Evolutionary conservation across 2,797 vertebrate genomes (phyloP).

Genomic region (Pseudomugil tenellus): DNA sequence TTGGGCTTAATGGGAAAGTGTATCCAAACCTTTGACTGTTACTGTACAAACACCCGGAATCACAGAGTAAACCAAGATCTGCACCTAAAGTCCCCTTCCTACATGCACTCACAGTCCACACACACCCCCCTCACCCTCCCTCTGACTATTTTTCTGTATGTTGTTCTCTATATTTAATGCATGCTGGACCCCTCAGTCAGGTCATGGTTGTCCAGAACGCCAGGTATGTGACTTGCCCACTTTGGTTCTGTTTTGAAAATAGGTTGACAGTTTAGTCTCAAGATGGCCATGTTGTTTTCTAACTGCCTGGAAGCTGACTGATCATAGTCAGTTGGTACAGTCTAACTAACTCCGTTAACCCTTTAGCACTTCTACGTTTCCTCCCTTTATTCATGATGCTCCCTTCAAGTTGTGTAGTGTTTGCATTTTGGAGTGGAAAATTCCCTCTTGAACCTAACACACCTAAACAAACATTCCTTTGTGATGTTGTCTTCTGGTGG

Average conservation of each 20-base stretch:
- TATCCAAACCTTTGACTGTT: no score
- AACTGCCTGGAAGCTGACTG: constrained; percentile 29
- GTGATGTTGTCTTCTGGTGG: constrained; percentile 48
- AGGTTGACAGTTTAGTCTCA: constrained; percentile 64
- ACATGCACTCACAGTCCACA: constrained; percentile 51
- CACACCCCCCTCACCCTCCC: constrained; percentile 57
- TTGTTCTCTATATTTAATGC: constrained; percentile 86
- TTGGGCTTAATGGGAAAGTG: no score
- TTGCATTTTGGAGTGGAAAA: constrained; percentile 19
- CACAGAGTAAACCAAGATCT: constrained; percentile 26
- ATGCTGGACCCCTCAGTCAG: constrained; percentile 94
- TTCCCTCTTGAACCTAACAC: constrained; percentile 40
- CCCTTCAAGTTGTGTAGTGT: constrained; percentile 34
- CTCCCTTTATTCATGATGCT: constrained; percentile 32
- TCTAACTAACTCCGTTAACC: constrained; percentile 55
- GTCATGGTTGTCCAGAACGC: constrained; percentile 99
- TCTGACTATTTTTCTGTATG: constrained; percentile 85
- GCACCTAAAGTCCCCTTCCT: constrained; percentile 23
- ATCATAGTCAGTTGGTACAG: constrained; percentile 30
- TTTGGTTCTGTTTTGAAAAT: constrained; percentile 71
- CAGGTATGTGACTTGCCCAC: constrained; percentile 91
- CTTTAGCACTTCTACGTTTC: not conserved
- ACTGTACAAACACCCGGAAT: not conserved
- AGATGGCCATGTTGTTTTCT: constrained; percentile 28
- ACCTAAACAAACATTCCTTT: constrained; percentile 30